Conservation (phyloP, 2,113 vertebrate genomes). For the Delphinus delphis region DNA sequence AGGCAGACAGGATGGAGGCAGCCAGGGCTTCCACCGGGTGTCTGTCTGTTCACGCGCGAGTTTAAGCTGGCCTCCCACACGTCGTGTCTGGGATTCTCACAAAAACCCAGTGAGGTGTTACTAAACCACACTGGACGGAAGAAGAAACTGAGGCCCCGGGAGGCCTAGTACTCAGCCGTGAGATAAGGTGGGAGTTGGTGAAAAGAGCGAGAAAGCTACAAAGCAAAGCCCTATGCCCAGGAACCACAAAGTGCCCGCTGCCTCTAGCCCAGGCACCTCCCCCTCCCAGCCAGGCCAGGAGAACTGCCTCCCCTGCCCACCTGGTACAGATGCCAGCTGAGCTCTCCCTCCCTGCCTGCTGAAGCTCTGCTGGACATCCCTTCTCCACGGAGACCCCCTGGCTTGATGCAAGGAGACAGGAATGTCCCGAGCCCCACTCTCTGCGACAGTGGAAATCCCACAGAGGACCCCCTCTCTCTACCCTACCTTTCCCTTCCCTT, state of each 20-base stretch:
- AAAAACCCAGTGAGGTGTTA: not conserved
- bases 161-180: not conserved
- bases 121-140: not conserved
- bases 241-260: not conserved
- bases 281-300: not conserved
- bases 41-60: not conserved
- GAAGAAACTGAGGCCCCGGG: not conserved
- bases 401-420: not conserved
- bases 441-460: not conserved
- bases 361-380: not conserved
- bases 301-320: not conserved
- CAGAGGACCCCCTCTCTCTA: not conserved
- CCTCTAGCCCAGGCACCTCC: not conserved
- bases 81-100: not conserved
- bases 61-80: accelerated
- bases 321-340: not conserved
- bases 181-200: too few relatives aligned
- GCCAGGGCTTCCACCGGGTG: not conserved
- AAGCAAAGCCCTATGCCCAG: not conserved
- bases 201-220: not conserved
- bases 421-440: too few relatives aligned
- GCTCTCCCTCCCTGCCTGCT: not conserved
- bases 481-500: not conserved
- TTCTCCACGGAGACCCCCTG: not conserved
- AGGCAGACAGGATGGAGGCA: not conserved